These are phyloP conservation scores for Drosophila neutralis DNA, from an alignment of 2,888 invertebrate species.

Conservation along the genomic window DNA sequence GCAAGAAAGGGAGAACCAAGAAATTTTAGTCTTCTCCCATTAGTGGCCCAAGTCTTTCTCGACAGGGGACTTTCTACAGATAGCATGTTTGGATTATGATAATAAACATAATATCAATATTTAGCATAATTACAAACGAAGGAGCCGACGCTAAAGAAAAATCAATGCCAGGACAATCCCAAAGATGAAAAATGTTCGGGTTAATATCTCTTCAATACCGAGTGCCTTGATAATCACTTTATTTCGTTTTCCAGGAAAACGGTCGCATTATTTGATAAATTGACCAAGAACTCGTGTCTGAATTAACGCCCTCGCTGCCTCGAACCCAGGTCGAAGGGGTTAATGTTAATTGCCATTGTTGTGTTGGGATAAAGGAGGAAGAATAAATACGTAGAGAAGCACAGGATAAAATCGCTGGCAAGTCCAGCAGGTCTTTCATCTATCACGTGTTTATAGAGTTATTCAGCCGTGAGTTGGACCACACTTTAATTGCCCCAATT, in stretches of 20 bases:
- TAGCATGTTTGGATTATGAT: not conserved
- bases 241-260: slow-evolving; percentile 70
- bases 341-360: slow-evolving; percentile 69
- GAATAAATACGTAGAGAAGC: slow-evolving; percentile 11
- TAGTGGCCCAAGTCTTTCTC: not conserved
- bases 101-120: slow-evolving; percentile 30
- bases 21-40: not conserved
- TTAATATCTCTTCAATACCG: slow-evolving; percentile 17
- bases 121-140: slow-evolving; percentile 69
- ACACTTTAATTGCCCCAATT: slow-evolving; percentile 82
- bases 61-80: not conserved
- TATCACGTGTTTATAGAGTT: slow-evolving; percentile 70
- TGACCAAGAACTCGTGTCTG: slow-evolving; percentile 75
- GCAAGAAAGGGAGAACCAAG: not conserved
- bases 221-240: slow-evolving; percentile 62
- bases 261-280: slow-evolving; percentile 74
- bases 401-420: slow-evolving; percentile 38
- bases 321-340: slow-evolving; percentile 63
- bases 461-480: slow-evolving; percentile 64
- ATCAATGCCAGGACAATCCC: slow-evolving; percentile 18
- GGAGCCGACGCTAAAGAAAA: slow-evolving; percentile 35
- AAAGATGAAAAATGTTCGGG: slow-evolving; percentile 14
- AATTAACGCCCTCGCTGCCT: slow-evolving; percentile 76
- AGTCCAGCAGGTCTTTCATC: slow-evolving; percentile 26
- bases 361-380: slow-evolving; percentile 12